Base-by-base conservation (phyloP, 2,888 invertebrate genomes). In the Lycophotia porphyrea region DNA sequence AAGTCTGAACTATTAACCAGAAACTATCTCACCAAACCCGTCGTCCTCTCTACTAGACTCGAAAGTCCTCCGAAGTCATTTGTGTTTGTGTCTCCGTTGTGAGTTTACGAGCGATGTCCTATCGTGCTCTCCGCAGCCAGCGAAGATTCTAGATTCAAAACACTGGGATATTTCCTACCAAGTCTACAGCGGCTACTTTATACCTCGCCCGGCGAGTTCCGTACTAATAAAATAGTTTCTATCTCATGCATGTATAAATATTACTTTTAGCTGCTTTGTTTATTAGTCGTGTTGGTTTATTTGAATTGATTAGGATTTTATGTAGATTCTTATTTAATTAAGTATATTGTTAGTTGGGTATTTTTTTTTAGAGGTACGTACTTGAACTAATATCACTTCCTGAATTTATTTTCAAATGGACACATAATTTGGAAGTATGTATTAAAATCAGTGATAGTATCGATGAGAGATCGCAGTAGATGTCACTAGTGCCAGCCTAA, bases 101-200 rank as follows among this genome's bases (percentile, higher is more conserved):
- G 90, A 93, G 94, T 95, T 95, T 95, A 95, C 95, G 95, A 95
- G 92, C 94, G 91, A 92, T 93, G 95, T 93, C 91, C 93, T 94
- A 94, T 95, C 95, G 92, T 92, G 91, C 93, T 92, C 93, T 92
- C 91, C 88, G 91, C 91, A 90, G 92, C 91, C 89, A 90, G 88
- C 92, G 93, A 93, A 94, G 94, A 94, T 95, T 94, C 93, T 92
- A 93, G 94, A 94, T 93, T 93, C 94, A 91, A 92, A 94, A 92
- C 92, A 91, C 89, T 92, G 91, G 91, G 89, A 92, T 92, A 92
- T 92, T 93, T 92, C 91, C 91, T 89, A 89, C 89, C 83, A 80
- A 88, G 88, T 88, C 88, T 88, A 84, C 87, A 39, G 39, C 81
- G 81, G 89, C 90, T 91, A 91, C 90, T 93, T 92, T 93, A 91